Conservation (phyloP, 2,888 invertebrate species). For the Gisinianus flammeolus region DNA sequence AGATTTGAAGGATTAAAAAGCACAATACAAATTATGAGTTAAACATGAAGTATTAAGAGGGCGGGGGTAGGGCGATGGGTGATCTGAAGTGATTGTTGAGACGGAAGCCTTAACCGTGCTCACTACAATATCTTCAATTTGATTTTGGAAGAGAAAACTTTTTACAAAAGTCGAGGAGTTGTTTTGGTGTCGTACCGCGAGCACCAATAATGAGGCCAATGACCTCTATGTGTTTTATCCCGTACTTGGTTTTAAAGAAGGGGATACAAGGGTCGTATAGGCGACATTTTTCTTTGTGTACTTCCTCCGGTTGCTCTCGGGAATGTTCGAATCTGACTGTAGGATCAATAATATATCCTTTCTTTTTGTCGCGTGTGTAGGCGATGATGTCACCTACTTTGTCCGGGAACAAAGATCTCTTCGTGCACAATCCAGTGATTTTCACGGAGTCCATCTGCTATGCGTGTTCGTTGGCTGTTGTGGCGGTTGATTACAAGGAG, state of each 20-base stretch:
- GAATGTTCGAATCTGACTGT: constrained; percentile 26
- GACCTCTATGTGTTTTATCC: constrained; percentile 7
- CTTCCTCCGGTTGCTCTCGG: constrained; percentile 16
- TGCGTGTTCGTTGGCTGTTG: constrained; percentile 4
- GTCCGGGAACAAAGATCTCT: constrained; percentile 15
- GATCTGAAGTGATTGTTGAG: too few species aligned
- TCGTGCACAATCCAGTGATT: constrained; percentile 27
- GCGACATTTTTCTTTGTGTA: constrained; percentile 27
- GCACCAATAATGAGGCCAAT: constrained; percentile 23
- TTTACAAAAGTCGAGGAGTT: neutral
- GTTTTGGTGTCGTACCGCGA: too few species aligned
- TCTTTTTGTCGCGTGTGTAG: neutral
- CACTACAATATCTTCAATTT: too few species aligned
- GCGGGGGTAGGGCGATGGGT: too few species aligned
- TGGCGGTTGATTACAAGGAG: too few species aligned
- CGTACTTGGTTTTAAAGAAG: constrained; percentile 7
- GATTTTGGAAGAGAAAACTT: neutral
- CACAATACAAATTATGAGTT: too few species aligned
- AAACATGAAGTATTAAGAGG: too few species aligned
- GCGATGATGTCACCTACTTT: constrained; percentile 36
- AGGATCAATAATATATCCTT: too few species aligned
- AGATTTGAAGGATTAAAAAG: too few species aligned
- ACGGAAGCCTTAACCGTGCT: too few species aligned
- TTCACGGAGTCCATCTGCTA: constrained; percentile 13
- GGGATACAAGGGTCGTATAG: constrained; percentile 21